Base-by-base conservation (phyloP, 2,888 invertebrate genomes). In the Eristalis intricaria region DNA sequence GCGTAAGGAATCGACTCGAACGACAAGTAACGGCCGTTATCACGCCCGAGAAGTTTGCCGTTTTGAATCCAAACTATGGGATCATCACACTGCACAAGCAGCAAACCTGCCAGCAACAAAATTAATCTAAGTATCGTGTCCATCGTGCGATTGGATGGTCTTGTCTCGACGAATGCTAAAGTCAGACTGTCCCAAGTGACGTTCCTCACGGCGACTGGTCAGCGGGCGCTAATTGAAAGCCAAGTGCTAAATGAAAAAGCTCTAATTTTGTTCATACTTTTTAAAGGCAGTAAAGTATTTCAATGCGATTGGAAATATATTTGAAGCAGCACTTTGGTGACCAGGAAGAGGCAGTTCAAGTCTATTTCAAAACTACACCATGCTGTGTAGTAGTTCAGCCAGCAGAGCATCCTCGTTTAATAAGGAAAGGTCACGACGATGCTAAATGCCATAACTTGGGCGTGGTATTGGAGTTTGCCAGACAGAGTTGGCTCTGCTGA, bases 1-100 rank as follows among this genome's bases (percentile, higher is more conserved):
- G 96, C 96, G 89, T 95, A 96, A 0, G 96, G 96, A 65, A 96
- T 93, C 0, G 96, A 95, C 89, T 95, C 93, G 89, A 95, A 96
- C 56, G 95, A 95, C 8, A 94, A 94, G 88, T 93, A 95, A 0
- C 91, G 90, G 0, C 89, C 90, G 22, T 89, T 85, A 38, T 90
- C 89, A 1, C 89, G 89, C 3, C 92, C 92, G 2, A 89, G 89
- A 29, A 92, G 69, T 68, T 89, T 89, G 0, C 92, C 92, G 86
- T 90, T 89, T 0, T 90, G 83, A 19, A 91, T 73, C 29, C 90
- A 77, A 11, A 91, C 89, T 1, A 91, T 56, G 11, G 90, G 71
- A 23, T 89, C 50, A 0, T 50, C 50, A 8, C 50, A 1, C 2
- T 7, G 19, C 50, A 19, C 50, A 19, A 50, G 50, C 50, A 8